Base-by-base conservation (phyloP, 2,888 invertebrate species). In the Formica aserva region DNA sequence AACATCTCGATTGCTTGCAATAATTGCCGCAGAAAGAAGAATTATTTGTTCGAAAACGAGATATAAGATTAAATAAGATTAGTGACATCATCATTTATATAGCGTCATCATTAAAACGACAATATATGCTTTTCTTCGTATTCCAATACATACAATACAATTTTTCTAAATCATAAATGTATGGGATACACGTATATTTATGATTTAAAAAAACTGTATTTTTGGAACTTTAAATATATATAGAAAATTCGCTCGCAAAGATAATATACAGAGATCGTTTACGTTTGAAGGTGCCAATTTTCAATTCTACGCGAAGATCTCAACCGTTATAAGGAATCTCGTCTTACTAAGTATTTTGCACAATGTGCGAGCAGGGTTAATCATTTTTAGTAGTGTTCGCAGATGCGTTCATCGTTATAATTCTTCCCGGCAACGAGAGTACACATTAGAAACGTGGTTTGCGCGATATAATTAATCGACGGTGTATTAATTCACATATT, bases 401-500 rank as follows among this genome's bases (percentile, higher is more conserved):
- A 77, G 75, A 82, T 82, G 83, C 86, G 83, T 84, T 78, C 65
- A 82, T 85, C 83, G 87, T 88, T 88, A 83, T 84, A 84, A 87
- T 90, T 90, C 89, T 86, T 72, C 80, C 74, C 74, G 69, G 86
- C 75, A 81, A 74, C 84, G 84, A 84, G 81, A 82, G 84, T 67
- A 18, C n/a, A 62, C 67, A 45, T 71, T 69, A 78, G 86, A 82
- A 86, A 82, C 82, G 86, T 81, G 84, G 32, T 62, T 77, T 60
- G 67, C 78, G 83, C 81, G 85, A 85, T 86, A 86, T 90, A 88
- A 90, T 90, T 90, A 90, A 90, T 90, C 84, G 88, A 85, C 57
- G 84, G 85, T 88, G 84, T 89, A 90, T 90, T 90, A 90, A 90
- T 89, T 90, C 88, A 82, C 88, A 85, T 88, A 90, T 90, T 90